phyloP scores from a whole-genome alignment of 2,888 invertebrate species.

The Drosophila neutralis region DNA sequence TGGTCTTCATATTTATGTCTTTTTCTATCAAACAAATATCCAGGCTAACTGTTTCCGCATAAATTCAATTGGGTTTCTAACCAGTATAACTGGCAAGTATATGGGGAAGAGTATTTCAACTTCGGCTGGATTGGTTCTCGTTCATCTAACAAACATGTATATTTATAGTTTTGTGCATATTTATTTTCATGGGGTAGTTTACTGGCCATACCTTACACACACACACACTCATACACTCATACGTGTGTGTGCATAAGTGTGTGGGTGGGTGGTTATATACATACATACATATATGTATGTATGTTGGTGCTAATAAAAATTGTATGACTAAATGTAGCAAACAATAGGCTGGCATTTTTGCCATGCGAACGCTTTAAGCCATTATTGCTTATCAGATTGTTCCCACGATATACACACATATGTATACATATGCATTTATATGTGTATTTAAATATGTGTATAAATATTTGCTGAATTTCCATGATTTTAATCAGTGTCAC shows the following conservation, averaged over 20 bases:
- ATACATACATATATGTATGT: neutral
- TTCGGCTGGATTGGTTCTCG: neutral
- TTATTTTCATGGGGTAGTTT: constrained; percentile 4
- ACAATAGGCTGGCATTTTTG: constrained; percentile 33
- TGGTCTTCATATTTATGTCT: neutral
- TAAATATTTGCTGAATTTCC: constrained; percentile 52
- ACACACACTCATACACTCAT: neutral
- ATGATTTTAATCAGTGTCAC: constrained; percentile 54
- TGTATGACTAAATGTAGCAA: constrained; percentile 43
- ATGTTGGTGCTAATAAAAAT: constrained; percentile 45
- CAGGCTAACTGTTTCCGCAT: neutral
- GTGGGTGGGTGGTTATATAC: neutral
- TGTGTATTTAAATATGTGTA: constrained; percentile 5
- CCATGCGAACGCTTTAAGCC: constrained; percentile 37
- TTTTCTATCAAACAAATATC: neutral
- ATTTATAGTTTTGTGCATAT: constrained; percentile 4
- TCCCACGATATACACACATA: constrained; percentile 10
- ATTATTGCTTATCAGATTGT: constrained; percentile 59
- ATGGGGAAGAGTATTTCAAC: neutral
- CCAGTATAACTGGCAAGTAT: neutral
- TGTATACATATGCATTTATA: too few species aligned
- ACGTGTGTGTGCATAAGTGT: neutral
- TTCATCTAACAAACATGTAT: constrained; percentile 2
- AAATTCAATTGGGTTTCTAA: neutral
- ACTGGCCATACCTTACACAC: constrained; percentile 2